These are phyloP conservation scores for Paedocypris sp. DNA, from an alignment of 2,113 vertebrate species.

Conservation along the genomic window DNA sequence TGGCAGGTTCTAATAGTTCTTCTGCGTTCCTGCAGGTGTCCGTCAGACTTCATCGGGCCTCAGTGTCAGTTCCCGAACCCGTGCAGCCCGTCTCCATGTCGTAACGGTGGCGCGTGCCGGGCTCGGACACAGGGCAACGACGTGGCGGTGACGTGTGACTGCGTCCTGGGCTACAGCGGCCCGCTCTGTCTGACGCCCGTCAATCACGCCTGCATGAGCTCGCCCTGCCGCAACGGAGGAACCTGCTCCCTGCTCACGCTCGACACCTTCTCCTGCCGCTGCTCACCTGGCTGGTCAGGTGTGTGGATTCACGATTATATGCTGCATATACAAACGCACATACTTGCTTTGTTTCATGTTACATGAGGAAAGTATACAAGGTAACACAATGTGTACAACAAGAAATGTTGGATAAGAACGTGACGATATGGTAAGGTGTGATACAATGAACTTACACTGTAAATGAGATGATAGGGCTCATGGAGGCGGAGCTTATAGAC, in stretches of 20 bases:
- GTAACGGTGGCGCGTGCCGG: slow-evolving; percentile 69
- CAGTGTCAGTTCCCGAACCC: slow-evolving; percentile 78
- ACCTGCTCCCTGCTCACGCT: slow-evolving; percentile 71
- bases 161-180: slow-evolving; percentile 72
- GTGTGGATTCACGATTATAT: too few species aligned
- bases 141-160: slow-evolving; percentile 65
- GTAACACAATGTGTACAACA: too few species aligned
- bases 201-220: slow-evolving; percentile 68
- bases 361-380: too few species aligned
- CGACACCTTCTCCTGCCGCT: slow-evolving; percentile 72
- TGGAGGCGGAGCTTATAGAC: too few species aligned
- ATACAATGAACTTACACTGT: too few species aligned
- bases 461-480: too few species aligned
- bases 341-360: too few species aligned
- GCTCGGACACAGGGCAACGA: slow-evolving; percentile 40
- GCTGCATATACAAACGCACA: too few species aligned
- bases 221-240: slow-evolving; percentile 81
- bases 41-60: slow-evolving; percentile 58
- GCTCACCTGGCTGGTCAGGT: slow-evolving; percentile 92
- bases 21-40: slow-evolving; percentile 60
- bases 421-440: too few species aligned
- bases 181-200: slow-evolving; percentile 68
- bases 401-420: too few species aligned
- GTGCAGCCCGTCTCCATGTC: slow-evolving; percentile 69
- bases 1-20: neutral